Base-by-base conservation (phyloP, 2,797 vertebrate genomes). In the Neoniphon sammara region DNA sequence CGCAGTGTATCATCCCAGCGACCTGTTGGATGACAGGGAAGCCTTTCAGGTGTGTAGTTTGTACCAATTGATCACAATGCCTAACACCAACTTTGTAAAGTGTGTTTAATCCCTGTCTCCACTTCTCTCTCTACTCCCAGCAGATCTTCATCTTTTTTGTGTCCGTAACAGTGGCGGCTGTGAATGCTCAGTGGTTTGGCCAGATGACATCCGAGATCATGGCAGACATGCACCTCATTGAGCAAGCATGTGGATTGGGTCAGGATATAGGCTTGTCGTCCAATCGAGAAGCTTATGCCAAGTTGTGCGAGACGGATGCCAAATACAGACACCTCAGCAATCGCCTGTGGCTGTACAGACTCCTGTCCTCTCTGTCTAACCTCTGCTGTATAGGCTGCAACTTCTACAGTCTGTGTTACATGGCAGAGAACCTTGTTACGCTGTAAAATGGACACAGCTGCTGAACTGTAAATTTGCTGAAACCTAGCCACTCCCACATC, bases 181-280 rank as follows among this genome's bases (percentile, higher is more conserved):
- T 96, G 77, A 96, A 96, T 49, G 84, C 94, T 0, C 95, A 96
- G 88, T 96, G 95, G 93, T 96, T 96, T 0, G 94, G 95, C 62
- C 93, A 89, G 71, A 93, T 91, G 90, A 93, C 94, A 0, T 95
- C 94, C 0, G 94, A 94, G 70, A 87, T 90, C 17, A 93, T 92
- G 94, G 93, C 91, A 0, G 94, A 96, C 70, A 94, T 95, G 95
- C 94, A 95, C 34, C 86, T 75, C 0, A 63, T 94, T 0, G 95
- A 96, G 87, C 91, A 92, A 75, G 83, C 90, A 10, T 95, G 90
- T 0, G 93, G 95, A 1, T 75, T 95, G 7, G 94, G 95, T 20
- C 94, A 94, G 80, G 94, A 96, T 77, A 91, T 94, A 0, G 93
- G 95, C 36, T 76, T 89, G 71, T 93, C 87, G 0, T 91, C 88